phyloP scores from a whole-genome alignment of 1,140 invertebrate genomes.

The Heliconius hewitsoni region DNA sequence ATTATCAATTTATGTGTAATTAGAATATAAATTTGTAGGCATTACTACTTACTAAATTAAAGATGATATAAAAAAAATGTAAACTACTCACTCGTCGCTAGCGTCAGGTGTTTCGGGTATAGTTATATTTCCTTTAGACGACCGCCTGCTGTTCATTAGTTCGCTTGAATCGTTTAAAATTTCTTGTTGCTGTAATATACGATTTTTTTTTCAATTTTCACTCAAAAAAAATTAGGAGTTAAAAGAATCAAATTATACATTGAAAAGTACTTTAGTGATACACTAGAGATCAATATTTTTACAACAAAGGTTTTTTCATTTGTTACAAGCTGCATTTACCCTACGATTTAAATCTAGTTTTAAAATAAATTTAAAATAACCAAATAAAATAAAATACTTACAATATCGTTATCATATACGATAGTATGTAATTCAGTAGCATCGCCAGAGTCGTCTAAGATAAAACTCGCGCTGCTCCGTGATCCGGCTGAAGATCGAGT shows the following conservation, averaged over 20 bases:
- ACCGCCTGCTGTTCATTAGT: constrained; percentile 42
- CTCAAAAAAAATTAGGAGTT: too few species aligned
- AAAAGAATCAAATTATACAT: neutral
- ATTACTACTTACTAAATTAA: too few species aligned
- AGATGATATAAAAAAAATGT: neutral
- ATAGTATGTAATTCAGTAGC: constrained; percentile 69
- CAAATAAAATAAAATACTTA: constrained; percentile 21
- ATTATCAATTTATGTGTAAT: too few species aligned
- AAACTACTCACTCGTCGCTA: constrained; percentile 62
- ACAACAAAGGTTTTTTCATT: too few species aligned
- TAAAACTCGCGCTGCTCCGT: constrained; percentile 50
- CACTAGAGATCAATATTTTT: too few species aligned
- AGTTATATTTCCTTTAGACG: constrained; percentile 60
- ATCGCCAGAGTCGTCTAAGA: constrained; percentile 54
- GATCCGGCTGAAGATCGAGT: constrained; percentile 51
- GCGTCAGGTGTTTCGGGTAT: constrained; percentile 71
- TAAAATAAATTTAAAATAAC: neutral
- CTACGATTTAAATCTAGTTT: neutral
- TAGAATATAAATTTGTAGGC: too few species aligned
- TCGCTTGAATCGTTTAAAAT: constrained; percentile 65
- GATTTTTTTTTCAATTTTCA: neutral
- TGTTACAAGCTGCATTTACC: too few species aligned
- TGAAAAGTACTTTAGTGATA: neutral
- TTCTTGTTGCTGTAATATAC: constrained; percentile 57
- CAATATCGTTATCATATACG: constrained; percentile 56